Base-by-base conservation (phyloP, 1,140 invertebrate species). In the Scaptomyza graminum region DNA sequence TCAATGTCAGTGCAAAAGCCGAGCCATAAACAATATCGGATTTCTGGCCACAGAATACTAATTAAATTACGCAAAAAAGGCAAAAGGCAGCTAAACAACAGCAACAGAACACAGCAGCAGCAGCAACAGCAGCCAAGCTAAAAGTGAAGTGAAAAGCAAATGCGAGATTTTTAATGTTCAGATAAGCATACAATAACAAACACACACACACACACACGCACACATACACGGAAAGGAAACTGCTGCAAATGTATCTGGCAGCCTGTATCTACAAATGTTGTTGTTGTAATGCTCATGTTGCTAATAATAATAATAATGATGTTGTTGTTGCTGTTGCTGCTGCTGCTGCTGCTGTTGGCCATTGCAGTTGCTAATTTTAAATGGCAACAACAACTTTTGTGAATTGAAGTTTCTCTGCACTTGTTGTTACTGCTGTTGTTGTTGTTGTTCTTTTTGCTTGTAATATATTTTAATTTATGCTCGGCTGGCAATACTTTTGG, bases 21-120 rank as follows among this genome's bases (percentile, higher is more conserved):
- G 70, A 82, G 79, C 87, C 82, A 87, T 90, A 81, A 90, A 77
- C 87, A 90, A 90, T 90, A 90, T 90, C 82, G 66, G 70, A 90
- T 90, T 90, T 87, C 87, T 87, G 79, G 87, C 76, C 87, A 57
- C 87, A 83, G 87, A 71, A 72, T 87, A 90, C 82, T 90, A 90
- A 90, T 90, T 90, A 87, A 90, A 90, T 90, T 83, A 87, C 81
- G 81, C 79, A 81, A 81, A 81, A 70, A 79, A 66, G 72, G 68
- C 67, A 74, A 74, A 31, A 55, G 52, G 37, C 60, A 59, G 5
- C 52, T 22, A 22, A 59, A 22, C 59, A 60, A n/a, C 41, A 31
- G 2, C 1, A 31, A 25, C 60, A 72, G 18, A n/a, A n/a, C n/a
- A n/a, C 49, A 60, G 13, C 55, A 66, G 22, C 25, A 61, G 62